These are phyloP conservation scores for Physeter macrocephalus DNA, from an alignment of 2,113 vertebrate species.

Conservation along the genomic window DNA sequence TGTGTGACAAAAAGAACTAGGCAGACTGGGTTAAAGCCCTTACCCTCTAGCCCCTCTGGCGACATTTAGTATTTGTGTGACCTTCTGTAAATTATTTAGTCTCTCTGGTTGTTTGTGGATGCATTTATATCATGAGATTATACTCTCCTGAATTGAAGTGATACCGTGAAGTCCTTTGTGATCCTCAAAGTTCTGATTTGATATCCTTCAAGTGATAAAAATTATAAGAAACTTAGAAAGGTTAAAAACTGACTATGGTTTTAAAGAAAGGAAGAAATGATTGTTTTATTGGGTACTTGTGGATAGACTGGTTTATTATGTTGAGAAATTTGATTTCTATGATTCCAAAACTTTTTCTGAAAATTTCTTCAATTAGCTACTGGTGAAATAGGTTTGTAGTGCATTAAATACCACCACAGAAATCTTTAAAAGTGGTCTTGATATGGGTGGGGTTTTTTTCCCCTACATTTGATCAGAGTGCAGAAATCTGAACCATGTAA, in stretches of 20 bases:
- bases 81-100: not conserved
- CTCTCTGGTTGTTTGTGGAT: not conserved
- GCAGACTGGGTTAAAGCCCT: not conserved
- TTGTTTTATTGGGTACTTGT: not conserved
- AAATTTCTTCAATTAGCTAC: not conserved
- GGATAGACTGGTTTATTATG: not conserved
- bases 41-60: rapidly evolving
- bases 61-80: not conserved
- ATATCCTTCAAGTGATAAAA: not conserved
- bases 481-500: not conserved
- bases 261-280: not conserved
- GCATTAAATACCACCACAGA: not conserved
- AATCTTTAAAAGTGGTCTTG: not conserved
- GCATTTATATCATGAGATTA: not conserved
- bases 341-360: not conserved
- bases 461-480: not conserved
- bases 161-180: not conserved
- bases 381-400: not conserved
- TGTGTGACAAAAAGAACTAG: not conserved
- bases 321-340: not conserved
- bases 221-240: not conserved
- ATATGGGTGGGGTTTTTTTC: rapidly evolving
- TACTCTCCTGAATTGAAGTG: not conserved
- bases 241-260: not conserved
- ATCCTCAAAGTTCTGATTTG: not conserved